phyloP scores from a whole-genome alignment of 2,113 vertebrate species.

The Furnarius figulus region DNA sequence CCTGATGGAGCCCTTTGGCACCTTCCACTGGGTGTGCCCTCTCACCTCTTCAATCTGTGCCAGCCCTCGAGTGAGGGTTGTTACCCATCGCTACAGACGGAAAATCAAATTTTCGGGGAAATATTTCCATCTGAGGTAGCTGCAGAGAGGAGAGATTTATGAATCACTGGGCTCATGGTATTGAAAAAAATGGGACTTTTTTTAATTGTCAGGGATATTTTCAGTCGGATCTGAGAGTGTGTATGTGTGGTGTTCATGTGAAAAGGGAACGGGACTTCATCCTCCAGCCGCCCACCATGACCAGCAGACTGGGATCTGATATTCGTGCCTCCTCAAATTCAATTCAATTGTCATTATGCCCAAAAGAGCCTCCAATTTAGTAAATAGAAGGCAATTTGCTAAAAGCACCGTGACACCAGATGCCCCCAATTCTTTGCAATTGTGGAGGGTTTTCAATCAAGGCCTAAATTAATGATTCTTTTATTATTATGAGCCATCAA shows the following conservation, averaged over 20 bases:
- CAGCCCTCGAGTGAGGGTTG: not conserved
- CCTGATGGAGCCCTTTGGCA: not conserved
- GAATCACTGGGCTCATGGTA: constrained; percentile 35
- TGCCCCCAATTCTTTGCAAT: accelerated
- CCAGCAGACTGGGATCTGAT: constrained; percentile 5
- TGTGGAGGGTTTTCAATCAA: not conserved
- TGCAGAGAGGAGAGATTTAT: not conserved
- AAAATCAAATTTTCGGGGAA: not conserved
- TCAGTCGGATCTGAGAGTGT: constrained; percentile 24
- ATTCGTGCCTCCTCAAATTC: constrained; percentile 23
- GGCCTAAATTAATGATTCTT: not conserved
- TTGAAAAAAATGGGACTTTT: constrained; percentile 38
- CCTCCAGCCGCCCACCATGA: constrained; percentile 33
- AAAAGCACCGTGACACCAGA: not conserved
- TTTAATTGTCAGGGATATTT: constrained; percentile 40
- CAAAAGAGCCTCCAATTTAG: not conserved
- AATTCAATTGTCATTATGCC: not conserved
- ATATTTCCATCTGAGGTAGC: not conserved
- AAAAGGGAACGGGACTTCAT: constrained; percentile 15
- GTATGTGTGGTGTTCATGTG: constrained; percentile 7
- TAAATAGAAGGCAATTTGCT: not conserved
- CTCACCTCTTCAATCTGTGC: not conserved
- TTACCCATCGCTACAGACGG: not conserved
- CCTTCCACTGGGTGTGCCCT: not conserved
- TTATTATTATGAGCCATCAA: not conserved